Evolutionary conservation across 2,888 invertebrate genomes (phyloP).

Genomic region (Volucella zonaria): DNA sequence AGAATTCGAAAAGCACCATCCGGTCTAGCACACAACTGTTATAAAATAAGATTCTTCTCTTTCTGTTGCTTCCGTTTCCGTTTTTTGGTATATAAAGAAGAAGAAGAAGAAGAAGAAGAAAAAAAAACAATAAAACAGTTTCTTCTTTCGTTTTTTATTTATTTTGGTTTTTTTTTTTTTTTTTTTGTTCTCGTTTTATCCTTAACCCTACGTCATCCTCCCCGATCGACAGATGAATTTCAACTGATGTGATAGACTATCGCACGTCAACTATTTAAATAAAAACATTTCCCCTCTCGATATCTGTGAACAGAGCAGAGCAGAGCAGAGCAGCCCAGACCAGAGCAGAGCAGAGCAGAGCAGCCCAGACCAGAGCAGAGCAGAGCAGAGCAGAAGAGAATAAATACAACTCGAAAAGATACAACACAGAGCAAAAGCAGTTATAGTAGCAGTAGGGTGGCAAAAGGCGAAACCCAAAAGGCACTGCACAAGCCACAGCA

Average conservation of each 20-base stretch:
- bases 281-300: constrained; percentile 75
- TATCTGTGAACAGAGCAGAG: constrained; percentile 36
- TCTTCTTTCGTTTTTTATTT: background rate
- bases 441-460: constrained; percentile 48
- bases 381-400: constrained; percentile 54
- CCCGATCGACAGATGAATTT: constrained; percentile 79
- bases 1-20: constrained; percentile 59
- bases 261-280: constrained; percentile 81
- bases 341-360: constrained; percentile 60
- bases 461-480: constrained; percentile 6
- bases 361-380: constrained; percentile 50
- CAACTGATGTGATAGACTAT: constrained; percentile 79
- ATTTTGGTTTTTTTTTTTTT: constrained; percentile 8
- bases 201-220: constrained; percentile 59
- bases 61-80: constrained; percentile 70
- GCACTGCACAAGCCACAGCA: constrained; percentile 30
- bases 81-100: constrained; percentile 15
- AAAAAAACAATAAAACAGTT: background rate
- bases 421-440: constrained; percentile 57
- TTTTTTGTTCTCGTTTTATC: constrained; percentile 29
- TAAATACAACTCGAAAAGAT: constrained; percentile 30
- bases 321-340: no score
- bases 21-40: constrained; percentile 67
- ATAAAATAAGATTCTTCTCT: constrained; percentile 63
- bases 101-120: background rate